These are phyloP conservation scores for Deroplatys truncata DNA, from an alignment of 2,888 invertebrate species.

Conservation along the genomic window DNA sequence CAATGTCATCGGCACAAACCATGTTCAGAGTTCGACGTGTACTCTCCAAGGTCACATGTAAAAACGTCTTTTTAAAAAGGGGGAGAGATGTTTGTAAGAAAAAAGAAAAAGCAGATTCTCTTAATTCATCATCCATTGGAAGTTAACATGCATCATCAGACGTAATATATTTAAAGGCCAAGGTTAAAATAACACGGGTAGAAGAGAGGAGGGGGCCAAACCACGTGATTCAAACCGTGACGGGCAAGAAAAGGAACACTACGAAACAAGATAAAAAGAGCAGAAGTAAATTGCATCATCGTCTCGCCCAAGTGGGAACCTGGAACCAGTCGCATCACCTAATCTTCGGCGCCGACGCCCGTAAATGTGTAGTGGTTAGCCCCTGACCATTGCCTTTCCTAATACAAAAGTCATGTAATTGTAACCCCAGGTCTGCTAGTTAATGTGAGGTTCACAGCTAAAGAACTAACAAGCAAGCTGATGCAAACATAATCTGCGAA, in stretches of 20 bases:
- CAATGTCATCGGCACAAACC: neutral
- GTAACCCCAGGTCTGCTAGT: too few relatives aligned
- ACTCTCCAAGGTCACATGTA: neutral
- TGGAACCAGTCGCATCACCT: neutral
- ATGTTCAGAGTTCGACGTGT: neutral
- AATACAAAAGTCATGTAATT: too few relatives aligned
- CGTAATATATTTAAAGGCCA: slow-evolving; percentile 1
- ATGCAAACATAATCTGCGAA: too few relatives aligned
- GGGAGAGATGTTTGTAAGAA: neutral
- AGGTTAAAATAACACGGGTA: neutral
- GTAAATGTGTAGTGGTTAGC: neutral
- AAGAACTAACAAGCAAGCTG: too few relatives aligned
- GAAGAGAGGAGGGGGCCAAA: neutral
- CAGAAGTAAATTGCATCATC: neutral
- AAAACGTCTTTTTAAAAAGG: neutral
- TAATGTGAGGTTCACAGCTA: too few relatives aligned
- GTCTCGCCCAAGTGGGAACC: neutral
- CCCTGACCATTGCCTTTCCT: too few relatives aligned
- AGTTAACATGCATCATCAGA: neutral
- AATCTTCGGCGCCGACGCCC: neutral
- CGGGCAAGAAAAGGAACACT: neutral
- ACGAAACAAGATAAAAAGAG: neutral
- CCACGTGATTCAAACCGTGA: neutral
- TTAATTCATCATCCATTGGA: neutral
- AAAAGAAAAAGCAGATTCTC: neutral